Evolutionary conservation across 2,113 vertebrate genomes (phyloP), one percentile per base, ranked within the genome.

Genomic region (Heteronetta atricapilla): DNA sequence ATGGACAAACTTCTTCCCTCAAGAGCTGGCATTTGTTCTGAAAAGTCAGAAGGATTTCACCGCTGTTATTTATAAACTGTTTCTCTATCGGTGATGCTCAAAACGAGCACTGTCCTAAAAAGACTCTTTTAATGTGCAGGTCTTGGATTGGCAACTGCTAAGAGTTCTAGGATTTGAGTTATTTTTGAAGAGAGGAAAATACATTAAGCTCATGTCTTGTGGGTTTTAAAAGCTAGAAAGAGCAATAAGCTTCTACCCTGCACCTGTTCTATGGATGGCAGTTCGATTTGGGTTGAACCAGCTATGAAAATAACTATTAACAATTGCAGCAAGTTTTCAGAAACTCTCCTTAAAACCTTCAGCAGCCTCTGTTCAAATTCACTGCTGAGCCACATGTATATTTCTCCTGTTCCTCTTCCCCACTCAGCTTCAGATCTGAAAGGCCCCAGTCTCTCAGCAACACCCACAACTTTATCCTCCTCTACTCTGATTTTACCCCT

Each of bases 361-460:
- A 64, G 34, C 10, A 73, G 23, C 13, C 25, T 76, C 82, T 29
- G 13, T 26, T 58, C 33, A 46, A 62, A 23, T 33, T 62, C 76
- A 83, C 4, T 38, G 20, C 26, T 0, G 2, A 83, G 70, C 15
- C 16, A 77, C 33, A 50, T 0, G 0, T 8, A 53, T 2, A 29
- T 33, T 86, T 20, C 34, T 64, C 62, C 62, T 53, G 10, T 28
- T 86, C 11, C 44, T 40, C 25, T 18, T 38, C 17, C 29, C 10
- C 29, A n/a, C 18, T 48, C 34, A 13, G 3, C 7, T 23, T 11
- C 26, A 62, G 28, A 8, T 66, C 63, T 31, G 15, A 80, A 88
- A 66, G 42, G 53, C 21, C 18, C 19, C 36, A 67, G 25, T 13
- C 48, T 29, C 64, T 28, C 55, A 66, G 42, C 34, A 93, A 55